Base-by-base conservation (phyloP, 1,140 invertebrate genomes). In the Hestina assimilis region DNA sequence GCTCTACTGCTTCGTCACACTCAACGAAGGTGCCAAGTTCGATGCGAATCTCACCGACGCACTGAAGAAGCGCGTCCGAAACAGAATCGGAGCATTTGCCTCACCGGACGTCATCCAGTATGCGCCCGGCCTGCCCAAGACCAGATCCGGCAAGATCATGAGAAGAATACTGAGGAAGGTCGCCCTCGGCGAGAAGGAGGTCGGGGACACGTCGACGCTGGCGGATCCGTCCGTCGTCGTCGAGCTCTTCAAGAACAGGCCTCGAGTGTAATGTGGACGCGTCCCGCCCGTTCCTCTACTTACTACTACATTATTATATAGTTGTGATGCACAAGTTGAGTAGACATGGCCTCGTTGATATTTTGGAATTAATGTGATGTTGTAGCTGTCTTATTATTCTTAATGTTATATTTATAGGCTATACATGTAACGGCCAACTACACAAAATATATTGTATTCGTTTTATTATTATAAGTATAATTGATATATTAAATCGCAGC, bases 141-240 rank as follows among this genome's bases (percentile, higher is more conserved):
- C 98, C 0, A 92, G 98, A 28, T 99, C 97, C 1, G 98, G 98
- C 2, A 99, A 99, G 89, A 99, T 99, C 35, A 99, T 99, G 96
- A 92, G 98, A 33, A 90, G 98, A 62, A 94, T 99, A 43, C 86
- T 99, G 20, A 90, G 97, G 41, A 99, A 99, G 90, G 94, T 99
- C 7, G 98, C 98, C 0, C 89, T 94, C 0, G 95, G 95, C 31
- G 96, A 98, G 68, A 89, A 88, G 23, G 93, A 99, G 64, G 92
- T 99, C 40, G 98, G 98, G 3, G 98, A 99, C 81, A 94, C 93
- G 0, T 96, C 96, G 7, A 99, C 98, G 0, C 87, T 99, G 51
- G 96, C 96, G 21, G 97, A 98, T 72, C 95, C 96, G 58, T 89
- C 88, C 3, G 92, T 98, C 53, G 94, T 99, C 19, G 93, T 96